These are phyloP conservation scores for Brachyptera putata DNA, from an alignment of 2,888 invertebrate genomes.

Conservation along the genomic window DNA sequence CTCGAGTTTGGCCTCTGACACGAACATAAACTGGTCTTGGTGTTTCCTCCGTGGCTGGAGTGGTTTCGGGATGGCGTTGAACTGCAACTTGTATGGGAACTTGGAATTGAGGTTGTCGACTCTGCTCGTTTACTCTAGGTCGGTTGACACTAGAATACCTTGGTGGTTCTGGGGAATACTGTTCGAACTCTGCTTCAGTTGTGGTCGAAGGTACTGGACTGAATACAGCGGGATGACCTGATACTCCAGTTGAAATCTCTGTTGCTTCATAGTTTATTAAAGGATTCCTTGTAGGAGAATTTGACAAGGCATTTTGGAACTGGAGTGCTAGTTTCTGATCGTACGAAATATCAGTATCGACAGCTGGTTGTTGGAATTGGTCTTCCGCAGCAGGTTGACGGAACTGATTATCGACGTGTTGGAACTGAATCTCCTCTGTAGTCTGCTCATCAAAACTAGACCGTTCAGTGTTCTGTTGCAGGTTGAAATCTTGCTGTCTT, in stretches of 20 bases:
- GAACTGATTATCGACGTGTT: too few relatives aligned
- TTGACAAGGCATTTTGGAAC: neutral
- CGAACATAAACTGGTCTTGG: constrained; percentile 17
- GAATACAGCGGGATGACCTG: neutral
- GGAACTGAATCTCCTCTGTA: neutral
- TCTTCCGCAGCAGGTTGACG: too few relatives aligned
- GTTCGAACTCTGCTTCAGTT: neutral
- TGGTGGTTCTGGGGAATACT: neutral
- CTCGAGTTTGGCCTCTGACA: constrained; percentile 19
- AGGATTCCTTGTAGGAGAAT: neutral
- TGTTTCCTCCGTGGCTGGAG: constrained; percentile 11
- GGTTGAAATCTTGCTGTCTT: neutral
- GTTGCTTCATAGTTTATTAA: neutral
- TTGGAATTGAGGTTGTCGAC: neutral
- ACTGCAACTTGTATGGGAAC: neutral
- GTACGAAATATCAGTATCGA: neutral
- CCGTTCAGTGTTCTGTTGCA: neutral
- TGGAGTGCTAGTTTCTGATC: neutral
- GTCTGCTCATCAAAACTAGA: neutral
- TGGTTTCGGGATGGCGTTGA: neutral
- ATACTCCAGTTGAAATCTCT: too few relatives aligned
- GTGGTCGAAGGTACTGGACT: neutral
- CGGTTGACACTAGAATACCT: neutral
- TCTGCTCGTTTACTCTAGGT: neutral
- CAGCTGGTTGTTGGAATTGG: neutral